phyloP scores from a whole-genome alignment of 2,797 vertebrate genomes.

The Gymnoscopelus microlampas region DNA sequence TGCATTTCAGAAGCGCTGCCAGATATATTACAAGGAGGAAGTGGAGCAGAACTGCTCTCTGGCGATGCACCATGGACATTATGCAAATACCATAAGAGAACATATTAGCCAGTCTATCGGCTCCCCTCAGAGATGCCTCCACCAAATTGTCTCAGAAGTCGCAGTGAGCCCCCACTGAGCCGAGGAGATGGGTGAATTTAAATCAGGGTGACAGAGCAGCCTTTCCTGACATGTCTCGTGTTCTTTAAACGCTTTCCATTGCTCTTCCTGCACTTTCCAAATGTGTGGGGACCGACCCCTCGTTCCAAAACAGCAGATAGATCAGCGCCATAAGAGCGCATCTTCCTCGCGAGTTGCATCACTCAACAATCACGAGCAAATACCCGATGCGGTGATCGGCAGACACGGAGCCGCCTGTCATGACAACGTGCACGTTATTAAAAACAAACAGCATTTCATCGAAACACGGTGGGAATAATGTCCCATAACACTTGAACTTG shows the following conservation, averaged over 20 bases:
- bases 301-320: slow-evolving; percentile 30
- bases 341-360: slow-evolving; percentile 39
- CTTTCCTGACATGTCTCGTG: slow-evolving; percentile 49
- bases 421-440: slow-evolving; percentile 60
- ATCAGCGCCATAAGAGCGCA: slow-evolving; percentile 18
- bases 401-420: slow-evolving; percentile 46
- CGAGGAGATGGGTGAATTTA: slow-evolving; percentile 70
- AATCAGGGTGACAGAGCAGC: slow-evolving; percentile 70
- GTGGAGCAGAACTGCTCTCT: slow-evolving; percentile 82
- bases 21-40: slow-evolving; percentile 83
- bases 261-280: slow-evolving; percentile 33
- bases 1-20: slow-evolving; percentile 81
- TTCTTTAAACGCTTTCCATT: slow-evolving; percentile 35
- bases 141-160: slow-evolving; percentile 80
- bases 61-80: slow-evolving; percentile 81
- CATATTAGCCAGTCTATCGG: slow-evolving; percentile 82
- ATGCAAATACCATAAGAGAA: slow-evolving; percentile 83
- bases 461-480: slow-evolving; percentile 65
- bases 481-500: slow-evolving; percentile 67
- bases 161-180: slow-evolving; percentile 75
- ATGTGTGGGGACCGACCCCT: slow-evolving; percentile 25
- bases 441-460: slow-evolving; percentile 53
- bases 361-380: slow-evolving; percentile 38
- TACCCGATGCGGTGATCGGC: slow-evolving; percentile 33
- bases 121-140: slow-evolving; percentile 75